phyloP scores from a whole-genome alignment of 1,140 invertebrate genomes.

The Pachypsylla venusta region DNA sequence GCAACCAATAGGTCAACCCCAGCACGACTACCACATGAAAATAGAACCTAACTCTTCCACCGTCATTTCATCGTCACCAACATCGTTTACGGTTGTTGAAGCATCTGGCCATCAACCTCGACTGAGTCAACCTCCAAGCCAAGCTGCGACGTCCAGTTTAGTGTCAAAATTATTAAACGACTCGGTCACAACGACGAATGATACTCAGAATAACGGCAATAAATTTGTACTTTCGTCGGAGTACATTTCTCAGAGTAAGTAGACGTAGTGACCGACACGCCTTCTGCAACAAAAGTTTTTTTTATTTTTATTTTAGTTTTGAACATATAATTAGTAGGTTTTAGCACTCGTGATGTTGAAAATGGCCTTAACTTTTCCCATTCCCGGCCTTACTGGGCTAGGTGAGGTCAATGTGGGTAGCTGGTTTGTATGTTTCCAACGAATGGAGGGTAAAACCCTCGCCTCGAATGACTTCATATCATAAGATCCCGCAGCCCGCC shows the following conservation, averaged over 20 bases:
- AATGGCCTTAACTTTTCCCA: too few species aligned
- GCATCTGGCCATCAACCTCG: neutral
- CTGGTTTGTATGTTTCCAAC: too few species aligned
- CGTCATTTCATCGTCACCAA: neutral
- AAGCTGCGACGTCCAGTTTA: neutral
- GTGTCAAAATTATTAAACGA: neutral
- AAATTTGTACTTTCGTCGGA: constrained; percentile 74
- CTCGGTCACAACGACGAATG: neutral
- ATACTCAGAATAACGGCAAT: constrained; percentile 34
- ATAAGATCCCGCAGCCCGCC: too few species aligned
- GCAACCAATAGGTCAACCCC: constrained; percentile 30
- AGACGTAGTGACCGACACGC: too few species aligned
- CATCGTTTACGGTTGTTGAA: neutral
- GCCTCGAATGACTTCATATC: too few species aligned
- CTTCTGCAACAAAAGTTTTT: too few species aligned
- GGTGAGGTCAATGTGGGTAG: too few species aligned
- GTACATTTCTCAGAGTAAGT: constrained; percentile 76
- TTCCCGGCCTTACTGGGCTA: too few species aligned
- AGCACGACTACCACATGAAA: constrained; percentile 13
- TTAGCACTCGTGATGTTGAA: too few species aligned
- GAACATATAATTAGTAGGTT: too few species aligned
- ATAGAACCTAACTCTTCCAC: neutral
- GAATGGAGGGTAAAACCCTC: too few species aligned
- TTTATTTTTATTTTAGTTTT: too few species aligned
- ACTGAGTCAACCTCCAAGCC: neutral